Evolutionary conservation across 2,888 invertebrate genomes (phyloP).

Genomic region (Ariolimax columbianus): DNA sequence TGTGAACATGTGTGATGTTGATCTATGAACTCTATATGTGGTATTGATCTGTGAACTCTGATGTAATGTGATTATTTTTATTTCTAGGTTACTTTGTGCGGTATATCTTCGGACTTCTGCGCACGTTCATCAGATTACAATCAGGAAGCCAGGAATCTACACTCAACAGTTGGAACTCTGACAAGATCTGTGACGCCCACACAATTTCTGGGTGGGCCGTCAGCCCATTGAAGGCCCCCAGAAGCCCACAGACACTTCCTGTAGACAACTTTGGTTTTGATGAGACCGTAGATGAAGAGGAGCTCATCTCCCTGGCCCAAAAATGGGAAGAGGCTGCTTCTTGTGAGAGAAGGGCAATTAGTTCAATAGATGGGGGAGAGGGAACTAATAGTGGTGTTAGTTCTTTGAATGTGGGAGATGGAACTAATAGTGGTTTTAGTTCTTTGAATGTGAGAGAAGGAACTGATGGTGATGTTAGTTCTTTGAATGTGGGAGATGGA

Average conservation of each 20-base stretch:
- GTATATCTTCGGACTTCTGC: background rate
- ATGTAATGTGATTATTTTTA: background rate
- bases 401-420: background rate
- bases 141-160: background rate
- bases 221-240: background rate
- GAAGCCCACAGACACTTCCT: background rate
- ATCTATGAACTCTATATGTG: background rate
- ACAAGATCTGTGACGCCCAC: background rate
- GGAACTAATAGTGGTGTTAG: background rate
- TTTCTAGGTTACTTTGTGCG: background rate
- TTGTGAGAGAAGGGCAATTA: background rate
- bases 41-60: too few species aligned
- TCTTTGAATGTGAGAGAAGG: too few species aligned
- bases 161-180: background rate
- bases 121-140: background rate
- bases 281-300: background rate
- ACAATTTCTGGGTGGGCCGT: too few species aligned
- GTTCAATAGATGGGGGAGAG: background rate
- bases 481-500: too few species aligned
- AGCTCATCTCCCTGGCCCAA: background rate
- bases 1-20: background rate
- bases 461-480: too few species aligned
- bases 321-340: conserved; percentile 13
- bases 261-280: background rate
- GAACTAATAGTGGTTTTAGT: too few species aligned